phyloP scores from a whole-genome alignment of 2,113 vertebrate species.

The Ascaphus truei region DNA sequence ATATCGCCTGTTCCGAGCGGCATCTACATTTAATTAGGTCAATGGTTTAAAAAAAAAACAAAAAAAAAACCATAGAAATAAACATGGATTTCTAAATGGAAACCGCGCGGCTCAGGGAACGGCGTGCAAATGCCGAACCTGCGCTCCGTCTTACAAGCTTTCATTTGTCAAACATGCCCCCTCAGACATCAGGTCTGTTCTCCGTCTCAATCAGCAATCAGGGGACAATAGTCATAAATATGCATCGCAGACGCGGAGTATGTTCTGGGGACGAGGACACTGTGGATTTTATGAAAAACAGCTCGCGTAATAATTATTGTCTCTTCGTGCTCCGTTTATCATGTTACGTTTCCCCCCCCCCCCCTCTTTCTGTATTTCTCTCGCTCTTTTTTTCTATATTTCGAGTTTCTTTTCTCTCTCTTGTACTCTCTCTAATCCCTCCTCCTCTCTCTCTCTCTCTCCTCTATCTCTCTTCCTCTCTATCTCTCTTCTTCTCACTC shows the following conservation, averaged over 20 bases:
- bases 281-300: background rate
- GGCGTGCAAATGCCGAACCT: background rate
- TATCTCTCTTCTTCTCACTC: too few species aligned
- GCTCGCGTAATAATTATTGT: slow-evolving; percentile 5
- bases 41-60: background rate
- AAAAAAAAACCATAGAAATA: background rate
- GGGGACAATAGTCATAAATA: slow-evolving; percentile 32
- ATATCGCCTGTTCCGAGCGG: background rate
- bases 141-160: background rate
- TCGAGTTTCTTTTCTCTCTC: too few species aligned
- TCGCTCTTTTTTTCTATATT: background rate
- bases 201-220: slow-evolving; percentile 29
- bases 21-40: slow-evolving; percentile 11
- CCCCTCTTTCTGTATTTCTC: background rate
- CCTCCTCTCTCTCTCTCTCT: too few species aligned
- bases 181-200: background rate
- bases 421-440: too few species aligned
- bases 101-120: rapidly evolving
- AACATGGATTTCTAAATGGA: background rate
- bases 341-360: too few species aligned
- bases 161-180: slow-evolving; percentile 18
- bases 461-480: too few species aligned
- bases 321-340: too few species aligned
- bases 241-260: slow-evolving; percentile 23
- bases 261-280: slow-evolving; percentile 7